Evolutionary conservation across 2,888 invertebrate genomes (phyloP).

Genomic region (Ectemnius cavifrons): DNA sequence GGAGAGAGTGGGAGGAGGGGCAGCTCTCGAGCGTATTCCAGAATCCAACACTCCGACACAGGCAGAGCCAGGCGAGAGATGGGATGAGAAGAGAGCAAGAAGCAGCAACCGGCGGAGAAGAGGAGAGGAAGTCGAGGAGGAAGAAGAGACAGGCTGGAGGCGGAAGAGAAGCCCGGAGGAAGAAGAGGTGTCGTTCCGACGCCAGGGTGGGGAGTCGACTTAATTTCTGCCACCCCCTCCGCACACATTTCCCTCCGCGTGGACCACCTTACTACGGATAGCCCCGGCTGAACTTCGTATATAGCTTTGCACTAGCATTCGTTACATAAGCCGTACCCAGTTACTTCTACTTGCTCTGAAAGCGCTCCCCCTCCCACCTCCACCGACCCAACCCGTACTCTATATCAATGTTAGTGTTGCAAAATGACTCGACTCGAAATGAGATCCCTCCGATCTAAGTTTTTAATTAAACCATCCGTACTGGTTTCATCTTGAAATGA

Average conservation of each 20-base stretch:
- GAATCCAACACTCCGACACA: slow-evolving; percentile 68
- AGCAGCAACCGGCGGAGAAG: slow-evolving; percentile 60
- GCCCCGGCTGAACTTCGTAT: too few relatives aligned
- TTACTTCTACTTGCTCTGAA: slow-evolving; percentile 43
- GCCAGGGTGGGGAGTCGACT: slow-evolving; percentile 67
- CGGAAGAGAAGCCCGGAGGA: slow-evolving; percentile 57
- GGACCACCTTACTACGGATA: slow-evolving; percentile 16
- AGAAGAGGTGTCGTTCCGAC: slow-evolving; percentile 70
- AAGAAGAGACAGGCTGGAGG: slow-evolving; percentile 56
- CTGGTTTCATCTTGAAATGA: too few relatives aligned
- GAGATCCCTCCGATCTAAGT: too few relatives aligned
- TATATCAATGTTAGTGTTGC: too few relatives aligned
- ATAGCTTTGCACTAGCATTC: slow-evolving; percentile 48
- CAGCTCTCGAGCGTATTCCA: slow-evolving; percentile 67
- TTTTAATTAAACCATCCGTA: too few relatives aligned
- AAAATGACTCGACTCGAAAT: too few relatives aligned
- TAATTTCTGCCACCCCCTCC: slow-evolving; percentile 72
- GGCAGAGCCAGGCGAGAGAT: slow-evolving; percentile 37
- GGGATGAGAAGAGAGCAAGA: slow-evolving; percentile 55
- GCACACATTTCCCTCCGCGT: slow-evolving; percentile 49
- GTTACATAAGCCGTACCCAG: slow-evolving; percentile 62
- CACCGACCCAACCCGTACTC: too few relatives aligned
- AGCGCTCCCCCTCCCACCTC: too few relatives aligned
- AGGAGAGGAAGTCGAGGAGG: slow-evolving; percentile 40
- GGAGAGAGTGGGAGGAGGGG: slow-evolving; percentile 31